Percentiles rank a stretch among this genome's conserved stretches.
Conservation (phyloP, 2,113 vertebrate genomes). For the Bettongia penicillata region DNA sequence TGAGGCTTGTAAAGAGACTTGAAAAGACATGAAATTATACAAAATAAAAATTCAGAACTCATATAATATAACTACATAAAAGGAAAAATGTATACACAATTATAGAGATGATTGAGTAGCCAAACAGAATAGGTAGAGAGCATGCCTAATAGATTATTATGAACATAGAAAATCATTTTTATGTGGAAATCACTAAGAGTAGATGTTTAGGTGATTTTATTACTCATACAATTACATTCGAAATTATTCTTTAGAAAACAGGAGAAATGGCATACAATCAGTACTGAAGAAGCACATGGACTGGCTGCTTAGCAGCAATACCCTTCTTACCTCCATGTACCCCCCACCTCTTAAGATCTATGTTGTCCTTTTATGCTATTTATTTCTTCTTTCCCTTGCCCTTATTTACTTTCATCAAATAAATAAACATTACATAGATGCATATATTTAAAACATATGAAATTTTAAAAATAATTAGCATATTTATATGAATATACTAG, state of each 20-base stretch:
- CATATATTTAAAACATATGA: too few relatives aligned
- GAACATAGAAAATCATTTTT: neutral
- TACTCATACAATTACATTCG: neutral
- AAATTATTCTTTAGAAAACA: neutral
- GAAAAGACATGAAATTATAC: neutral
- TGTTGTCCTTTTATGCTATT: neutral
- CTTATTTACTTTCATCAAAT: neutral
- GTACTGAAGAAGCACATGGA: neutral
- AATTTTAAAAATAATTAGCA: too few relatives aligned
- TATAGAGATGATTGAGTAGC: neutral
- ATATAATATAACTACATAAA: neutral
- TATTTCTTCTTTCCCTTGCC: neutral
- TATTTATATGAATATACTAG: too few relatives aligned
- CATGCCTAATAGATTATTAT: neutral
- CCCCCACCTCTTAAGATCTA: neutral
- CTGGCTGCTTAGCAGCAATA: neutral
- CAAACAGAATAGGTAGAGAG: too few relatives aligned
- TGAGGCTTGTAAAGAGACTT: neutral
- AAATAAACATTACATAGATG: neutral
- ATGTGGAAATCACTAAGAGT: neutral
- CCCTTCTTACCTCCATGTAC: neutral
- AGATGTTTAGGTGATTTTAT: neutral
- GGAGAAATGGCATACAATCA: neutral
- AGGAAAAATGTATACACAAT: neutral
- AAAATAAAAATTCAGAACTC: neutral